Evolutionary conservation across 2,888 invertebrate species (phyloP).

Genomic region (Agonum fuliginosum): DNA sequence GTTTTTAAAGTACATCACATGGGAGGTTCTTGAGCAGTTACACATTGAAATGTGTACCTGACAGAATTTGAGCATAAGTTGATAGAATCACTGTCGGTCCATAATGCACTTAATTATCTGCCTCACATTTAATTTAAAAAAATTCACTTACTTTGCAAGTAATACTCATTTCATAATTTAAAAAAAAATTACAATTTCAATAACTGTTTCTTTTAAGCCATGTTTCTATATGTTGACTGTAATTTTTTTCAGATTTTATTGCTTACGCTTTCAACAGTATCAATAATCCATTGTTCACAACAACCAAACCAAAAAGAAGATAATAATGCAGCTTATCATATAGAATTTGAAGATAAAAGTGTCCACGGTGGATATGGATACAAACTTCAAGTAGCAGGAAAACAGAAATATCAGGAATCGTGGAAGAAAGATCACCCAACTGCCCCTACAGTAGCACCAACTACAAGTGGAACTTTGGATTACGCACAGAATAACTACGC

Average conservation of each 20-base stretch:
- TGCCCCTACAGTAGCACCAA: background rate
- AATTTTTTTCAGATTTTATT: slow-evolving; percentile 15
- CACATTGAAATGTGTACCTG: no score
- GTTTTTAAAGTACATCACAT: no score
- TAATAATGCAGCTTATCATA: slow-evolving; percentile 1
- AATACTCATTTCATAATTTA: background rate
- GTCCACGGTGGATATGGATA: slow-evolving; percentile 24
- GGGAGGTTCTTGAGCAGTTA: no score
- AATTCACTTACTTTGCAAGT: background rate
- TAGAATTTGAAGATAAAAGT: slow-evolving; percentile 34
- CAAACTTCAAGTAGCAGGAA: slow-evolving; percentile 12
- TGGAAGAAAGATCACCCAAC: background rate
- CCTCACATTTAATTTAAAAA: background rate
- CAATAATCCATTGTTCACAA: slow-evolving; percentile 21
- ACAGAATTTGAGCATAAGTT: no score
- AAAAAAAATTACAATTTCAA: background rate
- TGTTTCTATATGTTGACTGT: background rate
- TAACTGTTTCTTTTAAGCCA: no score
- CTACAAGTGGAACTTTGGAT: background rate
- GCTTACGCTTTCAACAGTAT: slow-evolving; percentile 9
- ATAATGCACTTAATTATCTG: background rate
- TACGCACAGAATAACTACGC: slow-evolving; percentile 10
- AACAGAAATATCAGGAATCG: slow-evolving; percentile 5
- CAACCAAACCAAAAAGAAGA: slow-evolving; percentile 21
- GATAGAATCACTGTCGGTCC: no score